phyloP scores from a whole-genome alignment of 2,113 vertebrate genomes.

The Protobothrops mucrosquamatus region DNA sequence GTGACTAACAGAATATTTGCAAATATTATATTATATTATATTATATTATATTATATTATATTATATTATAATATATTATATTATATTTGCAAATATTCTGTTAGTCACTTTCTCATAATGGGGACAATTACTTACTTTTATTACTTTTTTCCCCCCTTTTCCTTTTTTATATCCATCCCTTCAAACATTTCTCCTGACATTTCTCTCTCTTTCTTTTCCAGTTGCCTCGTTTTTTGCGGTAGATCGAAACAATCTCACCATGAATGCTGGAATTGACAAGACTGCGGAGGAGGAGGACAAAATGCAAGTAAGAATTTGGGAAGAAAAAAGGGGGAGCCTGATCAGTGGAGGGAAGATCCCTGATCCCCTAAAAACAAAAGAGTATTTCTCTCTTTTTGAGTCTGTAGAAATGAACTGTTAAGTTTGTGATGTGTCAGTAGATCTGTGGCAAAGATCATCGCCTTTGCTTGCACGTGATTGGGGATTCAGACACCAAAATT shows the following conservation, averaged over 20 bases:
- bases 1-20: too few relatives aligned
- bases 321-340: background rate
- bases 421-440: background rate
- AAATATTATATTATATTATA: too few relatives aligned
- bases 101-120: background rate
- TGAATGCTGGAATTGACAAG: background rate
- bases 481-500: background rate
- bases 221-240: background rate
- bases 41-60: too few relatives aligned
- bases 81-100: background rate
- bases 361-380: background rate
- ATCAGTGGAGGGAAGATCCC: background rate
- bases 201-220: background rate
- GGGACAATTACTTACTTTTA: background rate
- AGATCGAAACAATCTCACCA: background rate
- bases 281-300: background rate
- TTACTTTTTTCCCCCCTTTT: too few relatives aligned
- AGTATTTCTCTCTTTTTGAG: background rate
- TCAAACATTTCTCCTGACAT: background rate
- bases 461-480: background rate
- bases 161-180: background rate
- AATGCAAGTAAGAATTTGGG: background rate
- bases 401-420: background rate
- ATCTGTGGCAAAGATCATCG: background rate
- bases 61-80: background rate